Evolutionary conservation across 2,888 invertebrate genomes (phyloP).

Genomic region (Campoplex nolae): DNA sequence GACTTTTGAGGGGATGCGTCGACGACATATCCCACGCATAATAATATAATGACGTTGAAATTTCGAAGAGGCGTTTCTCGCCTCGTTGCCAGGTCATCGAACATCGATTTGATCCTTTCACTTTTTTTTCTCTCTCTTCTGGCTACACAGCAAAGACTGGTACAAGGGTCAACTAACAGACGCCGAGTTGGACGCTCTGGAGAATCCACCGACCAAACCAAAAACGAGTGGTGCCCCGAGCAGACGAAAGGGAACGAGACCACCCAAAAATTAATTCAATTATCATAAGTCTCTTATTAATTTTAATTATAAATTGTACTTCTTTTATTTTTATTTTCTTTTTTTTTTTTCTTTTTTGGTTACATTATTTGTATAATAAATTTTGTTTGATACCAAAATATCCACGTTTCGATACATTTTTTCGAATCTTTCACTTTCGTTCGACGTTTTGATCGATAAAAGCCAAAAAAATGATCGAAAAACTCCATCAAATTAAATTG

Average conservation of each 20-base stretch:
- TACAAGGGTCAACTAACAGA: slow-evolving; percentile 94
- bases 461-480: too few species aligned
- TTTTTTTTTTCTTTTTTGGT: slow-evolving; percentile 58
- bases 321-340: slow-evolving; percentile 18
- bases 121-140: slow-evolving; percentile 63
- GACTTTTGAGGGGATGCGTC: slow-evolving; percentile 48
- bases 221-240: slow-evolving; percentile 86
- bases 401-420: not conserved
- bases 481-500: not conserved
- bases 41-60: slow-evolving; percentile 62
- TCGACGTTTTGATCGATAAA: not conserved
- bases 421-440: not conserved
- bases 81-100: slow-evolving; percentile 49
- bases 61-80: slow-evolving; percentile 30
- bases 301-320: slow-evolving; percentile 41
- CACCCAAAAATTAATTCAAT: slow-evolving; percentile 75
- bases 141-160: slow-evolving; percentile 92
- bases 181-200: slow-evolving; percentile 91
- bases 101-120: slow-evolving; percentile 62
- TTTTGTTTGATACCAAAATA: slow-evolving; percentile 64
- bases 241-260: slow-evolving; percentile 84
- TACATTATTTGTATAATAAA: slow-evolving; percentile 73
- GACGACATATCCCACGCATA: slow-evolving; percentile 55
- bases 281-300: slow-evolving; percentile 20
- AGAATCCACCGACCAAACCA: slow-evolving; percentile 90